phyloP scores from a whole-genome alignment of 2,888 invertebrate genomes.

The Drosophila acutilabella region DNA sequence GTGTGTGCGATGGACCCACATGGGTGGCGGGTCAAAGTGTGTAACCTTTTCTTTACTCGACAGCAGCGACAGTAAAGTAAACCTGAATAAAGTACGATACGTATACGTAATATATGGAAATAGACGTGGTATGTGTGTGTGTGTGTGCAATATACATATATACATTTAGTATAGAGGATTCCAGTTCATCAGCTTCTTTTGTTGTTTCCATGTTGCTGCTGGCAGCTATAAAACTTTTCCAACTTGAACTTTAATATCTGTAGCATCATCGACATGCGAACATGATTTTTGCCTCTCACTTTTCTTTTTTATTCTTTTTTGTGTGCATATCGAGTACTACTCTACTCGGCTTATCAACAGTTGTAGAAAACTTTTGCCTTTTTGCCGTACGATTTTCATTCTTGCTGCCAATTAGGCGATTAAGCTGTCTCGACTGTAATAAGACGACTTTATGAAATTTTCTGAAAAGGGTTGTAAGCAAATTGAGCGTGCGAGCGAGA shows the following conservation, averaged over 20 bases:
- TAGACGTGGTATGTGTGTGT: background rate
- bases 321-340: conserved; percentile 37
- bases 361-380: conserved; percentile 25
- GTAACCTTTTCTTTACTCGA: conserved; percentile 7
- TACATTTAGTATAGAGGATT: conserved; percentile 35
- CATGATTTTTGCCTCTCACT: conserved; percentile 21
- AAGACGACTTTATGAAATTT: conserved; percentile 4
- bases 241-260: conserved; percentile 45
- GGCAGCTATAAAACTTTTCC: conserved; percentile 54
- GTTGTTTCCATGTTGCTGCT: conserved; percentile 31
- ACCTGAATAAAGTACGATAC: conserved; percentile 26
- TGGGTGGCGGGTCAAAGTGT: conserved; percentile 15
- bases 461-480: conserved; percentile 7
- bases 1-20: conserved; percentile 23
- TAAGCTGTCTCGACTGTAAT: conserved; percentile 7
- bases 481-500: background rate
- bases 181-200: conserved; percentile 52
- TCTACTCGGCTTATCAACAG: conserved; percentile 25
- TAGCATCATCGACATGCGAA: conserved; percentile 27
- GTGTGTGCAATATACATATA: too few species aligned
- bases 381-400: conserved; percentile 20
- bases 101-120: conserved; percentile 1
- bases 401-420: conserved; percentile 17
- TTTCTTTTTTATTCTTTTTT: conserved; percentile 5
- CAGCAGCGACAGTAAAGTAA: conserved; percentile 26